phyloP scores from a whole-genome alignment of 1,140 invertebrate genomes.

The Drosophila sp. region DNA sequence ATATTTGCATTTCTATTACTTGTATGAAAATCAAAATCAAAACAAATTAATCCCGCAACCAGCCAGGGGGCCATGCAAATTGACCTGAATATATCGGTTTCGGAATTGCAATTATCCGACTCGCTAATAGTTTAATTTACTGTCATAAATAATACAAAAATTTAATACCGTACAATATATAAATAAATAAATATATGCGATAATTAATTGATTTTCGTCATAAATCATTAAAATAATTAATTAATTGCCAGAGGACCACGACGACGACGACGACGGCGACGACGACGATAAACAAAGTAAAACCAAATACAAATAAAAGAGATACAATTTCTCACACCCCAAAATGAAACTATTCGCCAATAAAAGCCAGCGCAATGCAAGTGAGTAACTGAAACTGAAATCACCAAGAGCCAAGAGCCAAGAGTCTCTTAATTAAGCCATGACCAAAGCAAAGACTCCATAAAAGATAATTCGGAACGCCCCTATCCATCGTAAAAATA shows the following conservation, averaged over 20 bases:
- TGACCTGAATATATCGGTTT: slow-evolving; percentile 20
- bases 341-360: slow-evolving; percentile 73
- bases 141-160: slow-evolving; percentile 45
- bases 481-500: slow-evolving; percentile 57
- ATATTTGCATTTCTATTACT: background rate
- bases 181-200: slow-evolving; percentile 20
- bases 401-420: slow-evolving; percentile 3
- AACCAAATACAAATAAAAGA: slow-evolving; percentile 17
- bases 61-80: slow-evolving; percentile 41
- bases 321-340: slow-evolving; percentile 25
- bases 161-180: background rate
- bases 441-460: slow-evolving; percentile 51
- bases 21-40: slow-evolving; percentile 26
- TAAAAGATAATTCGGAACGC: slow-evolving; percentile 58
- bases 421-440: slow-evolving; percentile 60
- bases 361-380: slow-evolving; percentile 74
- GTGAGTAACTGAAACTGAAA: slow-evolving; percentile 50
- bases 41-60: slow-evolving; percentile 31
- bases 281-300: background rate
- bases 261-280: too few relatives aligned
- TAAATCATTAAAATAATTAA: slow-evolving; percentile 61
- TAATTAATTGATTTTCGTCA: slow-evolving; percentile 63
- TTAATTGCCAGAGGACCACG: slow-evolving; percentile 12
- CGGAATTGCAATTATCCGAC: slow-evolving; percentile 27
- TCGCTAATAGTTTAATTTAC: slow-evolving; percentile 61